phyloP scores from a whole-genome alignment of 2,113 vertebrate genomes.

The Pantherophis guttatus region DNA sequence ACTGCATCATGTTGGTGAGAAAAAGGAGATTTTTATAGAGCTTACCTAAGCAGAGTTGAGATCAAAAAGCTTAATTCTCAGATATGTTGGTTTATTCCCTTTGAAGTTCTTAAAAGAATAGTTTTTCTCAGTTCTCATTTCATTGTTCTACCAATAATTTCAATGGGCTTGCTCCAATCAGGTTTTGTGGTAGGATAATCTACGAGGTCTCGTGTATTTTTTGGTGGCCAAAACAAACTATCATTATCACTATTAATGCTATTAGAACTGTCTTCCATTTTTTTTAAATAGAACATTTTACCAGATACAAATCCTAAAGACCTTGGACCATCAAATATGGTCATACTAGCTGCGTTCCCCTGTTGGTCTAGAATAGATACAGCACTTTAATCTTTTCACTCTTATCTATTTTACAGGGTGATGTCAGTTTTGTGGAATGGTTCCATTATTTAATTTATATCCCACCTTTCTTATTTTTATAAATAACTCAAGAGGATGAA shows the following conservation, averaged over 20 bases:
- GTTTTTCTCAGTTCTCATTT: background rate
- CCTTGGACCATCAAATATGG: background rate
- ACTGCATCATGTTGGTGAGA: background rate
- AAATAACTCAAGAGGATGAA: background rate
- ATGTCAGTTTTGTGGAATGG: background rate
- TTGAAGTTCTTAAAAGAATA: background rate
- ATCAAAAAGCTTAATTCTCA: background rate
- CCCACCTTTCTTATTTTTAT: background rate
- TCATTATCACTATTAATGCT: background rate
- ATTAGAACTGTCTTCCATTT: background rate
- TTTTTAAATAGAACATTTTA: background rate
- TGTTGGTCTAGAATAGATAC: background rate
- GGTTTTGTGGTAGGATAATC: background rate
- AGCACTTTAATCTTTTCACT: background rate
- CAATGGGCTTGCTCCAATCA: background rate
- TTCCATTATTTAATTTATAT: background rate
- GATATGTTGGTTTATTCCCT: background rate
- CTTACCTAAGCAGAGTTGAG: background rate
- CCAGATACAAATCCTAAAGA: background rate
- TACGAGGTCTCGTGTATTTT: background rate
- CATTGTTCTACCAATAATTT: background rate
- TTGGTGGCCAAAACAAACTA: background rate
- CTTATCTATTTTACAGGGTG: background rate
- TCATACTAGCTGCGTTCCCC: background rate
- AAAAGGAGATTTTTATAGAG: background rate